Evolutionary conservation across 2,113 vertebrate genomes (phyloP).

Genomic region (Dipodomys stephensi): DNA sequence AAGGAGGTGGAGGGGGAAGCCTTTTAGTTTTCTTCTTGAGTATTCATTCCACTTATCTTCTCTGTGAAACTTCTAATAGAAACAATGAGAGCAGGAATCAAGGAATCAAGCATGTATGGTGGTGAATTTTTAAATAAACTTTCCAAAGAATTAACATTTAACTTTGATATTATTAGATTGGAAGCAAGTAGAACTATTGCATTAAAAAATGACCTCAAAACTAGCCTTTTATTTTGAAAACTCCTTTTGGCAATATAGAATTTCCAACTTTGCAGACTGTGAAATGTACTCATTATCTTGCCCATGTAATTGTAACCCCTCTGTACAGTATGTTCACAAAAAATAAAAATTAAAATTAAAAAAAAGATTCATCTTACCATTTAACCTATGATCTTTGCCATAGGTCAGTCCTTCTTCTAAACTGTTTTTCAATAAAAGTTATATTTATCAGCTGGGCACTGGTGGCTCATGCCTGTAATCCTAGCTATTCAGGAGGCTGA

Average conservation of each 20-base stretch:
- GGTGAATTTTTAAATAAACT: neutral
- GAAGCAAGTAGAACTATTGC: slow-evolving; percentile 42
- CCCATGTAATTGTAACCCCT: no score
- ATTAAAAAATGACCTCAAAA: slow-evolving; percentile 33
- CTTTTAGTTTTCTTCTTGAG: slow-evolving; percentile 46
- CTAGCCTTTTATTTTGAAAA: neutral
- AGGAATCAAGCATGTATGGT: neutral
- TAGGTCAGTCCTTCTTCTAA: slow-evolving; percentile 12
- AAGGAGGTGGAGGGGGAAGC: neutral
- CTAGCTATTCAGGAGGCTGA: no score
- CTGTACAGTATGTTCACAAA: no score
- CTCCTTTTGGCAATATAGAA: neutral
- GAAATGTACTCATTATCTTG: no score
- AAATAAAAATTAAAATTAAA: no score
- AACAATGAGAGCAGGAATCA: neutral
- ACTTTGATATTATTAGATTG: slow-evolving; percentile 59
- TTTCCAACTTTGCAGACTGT: neutral
- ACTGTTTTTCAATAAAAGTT: slow-evolving; percentile 6
- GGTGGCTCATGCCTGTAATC: no score
- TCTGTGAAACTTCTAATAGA: slow-evolving; percentile 57
- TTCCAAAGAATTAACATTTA: slow-evolving; percentile 46
- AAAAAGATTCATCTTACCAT: slow-evolving; percentile 4
- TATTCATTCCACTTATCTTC: slow-evolving; percentile 34
- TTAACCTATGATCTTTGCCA: neutral
- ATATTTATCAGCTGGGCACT: neutral